These are phyloP conservation scores for Glossophaga mutica DNA, from an alignment of 2,797 vertebrate genomes.

Conservation along the genomic window DNA sequence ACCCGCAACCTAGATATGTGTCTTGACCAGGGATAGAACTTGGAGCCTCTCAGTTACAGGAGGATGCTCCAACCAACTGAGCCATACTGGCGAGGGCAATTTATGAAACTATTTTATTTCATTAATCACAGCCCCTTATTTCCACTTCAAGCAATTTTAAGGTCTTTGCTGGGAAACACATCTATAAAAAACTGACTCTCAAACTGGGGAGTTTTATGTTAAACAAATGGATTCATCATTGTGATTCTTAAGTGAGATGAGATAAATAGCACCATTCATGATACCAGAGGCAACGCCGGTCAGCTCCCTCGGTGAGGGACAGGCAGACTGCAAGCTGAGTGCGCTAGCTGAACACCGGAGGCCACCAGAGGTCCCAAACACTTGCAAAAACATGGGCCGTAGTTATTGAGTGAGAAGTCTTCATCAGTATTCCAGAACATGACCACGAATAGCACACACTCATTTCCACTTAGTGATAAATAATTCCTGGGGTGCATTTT, in stretches of 20 bases:
- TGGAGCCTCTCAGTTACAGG: no score
- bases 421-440: background rate
- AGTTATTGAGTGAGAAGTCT: background rate
- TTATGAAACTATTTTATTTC: background rate
- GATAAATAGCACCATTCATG: background rate
- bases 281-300: no score
- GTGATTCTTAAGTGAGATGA: background rate
- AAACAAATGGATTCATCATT: background rate
- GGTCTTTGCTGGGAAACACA: background rate
- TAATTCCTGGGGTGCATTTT: background rate
- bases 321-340: background rate
- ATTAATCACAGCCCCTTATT: background rate
- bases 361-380: background rate
- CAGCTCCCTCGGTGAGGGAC: background rate
- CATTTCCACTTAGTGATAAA: background rate
- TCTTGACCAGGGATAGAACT: no score
- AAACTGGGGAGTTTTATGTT: background rate
- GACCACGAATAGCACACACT: background rate
- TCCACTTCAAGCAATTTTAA: background rate
- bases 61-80: no score
- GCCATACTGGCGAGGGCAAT: no score
- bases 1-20: no score
- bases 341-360: background rate
- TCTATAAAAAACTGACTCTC: background rate
- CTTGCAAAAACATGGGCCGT: background rate